Evolutionary conservation across 2,113 vertebrate genomes (phyloP).

Genomic region (Scytalopus superciliaris): DNA sequence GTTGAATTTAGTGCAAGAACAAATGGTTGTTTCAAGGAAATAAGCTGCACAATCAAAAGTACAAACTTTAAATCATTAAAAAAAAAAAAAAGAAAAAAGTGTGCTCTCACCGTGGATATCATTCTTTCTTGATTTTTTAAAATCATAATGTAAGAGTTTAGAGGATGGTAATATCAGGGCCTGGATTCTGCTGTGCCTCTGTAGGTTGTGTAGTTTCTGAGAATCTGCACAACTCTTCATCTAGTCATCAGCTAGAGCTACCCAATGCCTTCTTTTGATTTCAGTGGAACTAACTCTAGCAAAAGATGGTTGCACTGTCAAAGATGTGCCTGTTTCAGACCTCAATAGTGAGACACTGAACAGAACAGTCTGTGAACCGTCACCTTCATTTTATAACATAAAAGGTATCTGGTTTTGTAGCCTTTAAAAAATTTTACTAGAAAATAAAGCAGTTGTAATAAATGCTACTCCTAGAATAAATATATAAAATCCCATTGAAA

Average conservation of each 20-base stretch:
- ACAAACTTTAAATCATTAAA: neutral
- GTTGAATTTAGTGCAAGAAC: conserved; percentile 28
- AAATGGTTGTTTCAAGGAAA: conserved; percentile 3
- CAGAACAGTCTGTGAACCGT: neutral
- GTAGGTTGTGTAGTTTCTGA: neutral
- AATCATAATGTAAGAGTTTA: neutral
- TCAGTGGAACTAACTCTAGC: neutral
- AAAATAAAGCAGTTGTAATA: conserved; percentile 16
- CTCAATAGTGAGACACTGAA: neutral
- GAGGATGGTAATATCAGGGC: neutral
- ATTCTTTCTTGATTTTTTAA: neutral
- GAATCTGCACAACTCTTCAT: neutral
- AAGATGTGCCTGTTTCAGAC: neutral
- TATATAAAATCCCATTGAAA: neutral
- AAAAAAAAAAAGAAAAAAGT: neutral
- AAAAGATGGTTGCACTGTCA: neutral
- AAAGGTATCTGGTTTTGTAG: neutral
- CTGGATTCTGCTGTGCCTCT: neutral
- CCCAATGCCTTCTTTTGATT: neutral
- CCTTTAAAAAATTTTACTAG: neutral
- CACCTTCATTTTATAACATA: neutral
- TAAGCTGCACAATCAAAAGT: neutral
- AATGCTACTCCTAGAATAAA: neutral
- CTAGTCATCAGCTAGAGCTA: neutral
- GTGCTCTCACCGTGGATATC: neutral